Percentiles rank a stretch among this genome's conserved stretches.
phyloP scores from a whole-genome alignment of 2,888 invertebrate species.

The Agrypnus murinus region DNA sequence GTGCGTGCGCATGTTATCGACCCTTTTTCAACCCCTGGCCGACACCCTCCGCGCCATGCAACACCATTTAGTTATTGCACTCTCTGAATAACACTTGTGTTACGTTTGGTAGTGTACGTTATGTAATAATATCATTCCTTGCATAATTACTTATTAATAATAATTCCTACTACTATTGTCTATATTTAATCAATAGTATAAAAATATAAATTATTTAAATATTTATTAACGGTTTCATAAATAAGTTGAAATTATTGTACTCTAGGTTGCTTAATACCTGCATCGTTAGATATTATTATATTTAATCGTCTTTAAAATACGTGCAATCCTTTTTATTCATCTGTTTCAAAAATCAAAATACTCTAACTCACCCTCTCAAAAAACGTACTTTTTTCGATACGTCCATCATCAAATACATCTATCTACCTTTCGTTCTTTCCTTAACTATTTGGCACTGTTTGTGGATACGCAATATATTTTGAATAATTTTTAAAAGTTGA shows the following conservation, averaged over 20 bases:
- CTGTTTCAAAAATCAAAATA: conserved; percentile 47
- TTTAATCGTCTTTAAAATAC: conserved; percentile 67
- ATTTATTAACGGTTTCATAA: conserved; percentile 68
- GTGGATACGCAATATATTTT: conserved; percentile 64
- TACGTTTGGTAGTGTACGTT: conserved; percentile 77
- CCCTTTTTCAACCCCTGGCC: conserved; percentile 71
- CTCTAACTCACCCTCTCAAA: conserved; percentile 42
- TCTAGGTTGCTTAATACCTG: conserved; percentile 70
- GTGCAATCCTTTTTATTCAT: conserved; percentile 67
- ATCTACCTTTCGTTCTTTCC: conserved; percentile 54
- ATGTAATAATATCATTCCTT: conserved; percentile 74
- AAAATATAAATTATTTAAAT: conserved; percentile 69
- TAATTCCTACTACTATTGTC: conserved; percentile 72
- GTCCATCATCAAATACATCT: conserved; percentile 40
- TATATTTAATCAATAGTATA: conserved; percentile 71
- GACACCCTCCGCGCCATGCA: conserved; percentile 74
- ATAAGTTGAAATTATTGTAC: conserved; percentile 68
- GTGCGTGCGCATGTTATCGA: conserved; percentile 70
- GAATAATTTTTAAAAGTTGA: conserved; percentile 60
- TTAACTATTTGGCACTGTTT: conserved; percentile 62
- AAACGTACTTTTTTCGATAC: conserved; percentile 37
- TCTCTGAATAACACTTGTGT: conserved; percentile 78
- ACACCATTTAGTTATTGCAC: conserved; percentile 78
- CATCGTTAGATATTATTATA: conserved; percentile 68
- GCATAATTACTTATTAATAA: conserved; percentile 73